Conservation (phyloP, 2,797 vertebrate species). For the Momotus momota region DNA sequence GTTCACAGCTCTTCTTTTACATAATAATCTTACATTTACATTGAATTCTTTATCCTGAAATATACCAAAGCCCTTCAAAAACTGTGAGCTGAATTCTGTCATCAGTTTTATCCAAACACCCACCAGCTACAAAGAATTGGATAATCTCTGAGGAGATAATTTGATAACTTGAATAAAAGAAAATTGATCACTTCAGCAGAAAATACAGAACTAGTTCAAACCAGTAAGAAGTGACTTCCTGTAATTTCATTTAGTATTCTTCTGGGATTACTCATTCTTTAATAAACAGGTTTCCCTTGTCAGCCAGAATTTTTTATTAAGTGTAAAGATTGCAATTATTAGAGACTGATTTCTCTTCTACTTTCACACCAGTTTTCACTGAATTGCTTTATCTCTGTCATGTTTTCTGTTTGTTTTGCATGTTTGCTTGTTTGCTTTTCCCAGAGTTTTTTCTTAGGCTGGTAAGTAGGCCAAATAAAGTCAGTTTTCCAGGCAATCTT, state of each 20-base stretch:
- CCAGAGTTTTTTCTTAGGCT: accelerated
- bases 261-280: background rate
- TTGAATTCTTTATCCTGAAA: constrained; percentile 41
- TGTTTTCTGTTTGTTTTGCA: background rate
- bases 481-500: background rate
- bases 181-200: constrained; percentile 45
- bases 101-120: background rate
- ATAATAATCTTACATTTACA: constrained; percentile 42
- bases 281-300: background rate
- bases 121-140: constrained; percentile 23
- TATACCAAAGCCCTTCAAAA: constrained; percentile 24
- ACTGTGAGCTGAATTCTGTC: constrained; percentile 13
- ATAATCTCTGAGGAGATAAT: constrained; percentile 33
- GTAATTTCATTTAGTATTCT: constrained; percentile 28
- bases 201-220: constrained; percentile 26
- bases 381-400: background rate
- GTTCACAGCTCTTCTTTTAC: constrained; percentile 38
- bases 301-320: background rate
- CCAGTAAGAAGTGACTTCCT: background rate
- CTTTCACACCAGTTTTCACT: background rate
- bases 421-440: background rate
- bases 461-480: background rate
- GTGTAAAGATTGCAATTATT: background rate
- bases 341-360: background rate
- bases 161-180: constrained; percentile 29